phyloP scores from a whole-genome alignment of 2,888 invertebrate species.

The Sclerodermus sp. region DNA sequence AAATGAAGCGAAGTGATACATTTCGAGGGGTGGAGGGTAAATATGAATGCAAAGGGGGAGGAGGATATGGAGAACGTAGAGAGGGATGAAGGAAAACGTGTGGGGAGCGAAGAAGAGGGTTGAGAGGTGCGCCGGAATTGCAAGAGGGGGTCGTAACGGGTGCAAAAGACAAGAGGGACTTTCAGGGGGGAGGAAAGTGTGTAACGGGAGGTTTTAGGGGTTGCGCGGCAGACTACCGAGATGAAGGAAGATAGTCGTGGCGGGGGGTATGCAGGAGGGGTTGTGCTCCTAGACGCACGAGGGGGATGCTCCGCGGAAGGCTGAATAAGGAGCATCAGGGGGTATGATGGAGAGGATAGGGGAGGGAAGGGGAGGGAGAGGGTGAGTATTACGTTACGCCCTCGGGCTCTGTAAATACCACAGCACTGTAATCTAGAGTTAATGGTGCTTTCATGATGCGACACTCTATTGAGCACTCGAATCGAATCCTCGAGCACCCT shows the following conservation, averaged over 20 bases:
- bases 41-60: constrained; percentile 9
- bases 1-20: constrained; percentile 42
- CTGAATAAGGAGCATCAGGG: too few relatives aligned
- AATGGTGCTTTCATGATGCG: constrained; percentile 45
- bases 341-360: constrained; percentile 10
- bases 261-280: too few relatives aligned
- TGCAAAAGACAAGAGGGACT: too few relatives aligned
- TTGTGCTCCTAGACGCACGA: too few relatives aligned
- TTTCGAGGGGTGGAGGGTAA: constrained; percentile 37
- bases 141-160: too few relatives aligned
- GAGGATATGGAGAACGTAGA: constrained; percentile 38
- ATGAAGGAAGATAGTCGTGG: too few relatives aligned
- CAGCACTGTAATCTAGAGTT: constrained; percentile 50
- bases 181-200: too few relatives aligned
- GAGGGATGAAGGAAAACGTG: constrained; percentile 23
- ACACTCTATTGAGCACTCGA: not conserved
- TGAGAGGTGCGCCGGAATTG: too few relatives aligned
- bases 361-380: constrained; percentile 9
- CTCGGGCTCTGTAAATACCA: constrained; percentile 45
- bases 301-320: constrained; percentile 15
- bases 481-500: too few relatives aligned
- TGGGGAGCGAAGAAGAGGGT: not conserved
- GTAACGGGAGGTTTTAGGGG: too few relatives aligned
- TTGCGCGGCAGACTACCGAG: too few relatives aligned
- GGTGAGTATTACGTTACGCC: constrained; percentile 42